Evolutionary conservation across 2,888 invertebrate genomes (phyloP).

Genomic region (Lithophane leautieri): DNA sequence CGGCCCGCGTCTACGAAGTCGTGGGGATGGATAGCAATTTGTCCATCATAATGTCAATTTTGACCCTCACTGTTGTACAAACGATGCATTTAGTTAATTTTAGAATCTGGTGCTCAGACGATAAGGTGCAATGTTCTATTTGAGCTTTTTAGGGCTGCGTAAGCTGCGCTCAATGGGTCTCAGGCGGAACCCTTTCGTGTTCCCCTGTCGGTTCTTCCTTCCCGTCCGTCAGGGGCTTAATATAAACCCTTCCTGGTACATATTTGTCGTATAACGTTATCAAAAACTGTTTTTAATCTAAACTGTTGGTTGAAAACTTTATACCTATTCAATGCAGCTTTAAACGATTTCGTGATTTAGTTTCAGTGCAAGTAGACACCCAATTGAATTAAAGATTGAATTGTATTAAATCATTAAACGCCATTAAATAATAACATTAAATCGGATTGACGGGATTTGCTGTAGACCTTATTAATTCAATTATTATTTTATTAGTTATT

Average conservation of each 20-base stretch:
- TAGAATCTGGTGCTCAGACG: background rate
- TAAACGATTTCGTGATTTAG: background rate
- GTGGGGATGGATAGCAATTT: slow-evolving; percentile 6
- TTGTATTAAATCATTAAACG: background rate
- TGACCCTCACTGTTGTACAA: background rate
- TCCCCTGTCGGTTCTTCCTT: slow-evolving; percentile 13
- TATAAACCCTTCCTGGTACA: slow-evolving; percentile 1
- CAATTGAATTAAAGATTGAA: background rate
- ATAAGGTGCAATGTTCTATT: slow-evolving; percentile 17
- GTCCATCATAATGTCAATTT: background rate
- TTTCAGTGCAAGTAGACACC: background rate
- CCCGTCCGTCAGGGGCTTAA: background rate
- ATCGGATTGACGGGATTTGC: background rate
- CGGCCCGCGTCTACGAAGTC: background rate
- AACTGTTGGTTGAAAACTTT: background rate
- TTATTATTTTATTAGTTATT: background rate
- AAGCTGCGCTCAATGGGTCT: background rate
- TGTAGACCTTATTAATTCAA: background rate
- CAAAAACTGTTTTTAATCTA: background rate
- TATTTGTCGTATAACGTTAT: background rate
- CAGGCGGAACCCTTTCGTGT: slow-evolving; percentile 21
- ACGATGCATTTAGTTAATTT: background rate
- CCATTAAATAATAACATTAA: background rate
- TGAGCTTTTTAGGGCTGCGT: background rate
- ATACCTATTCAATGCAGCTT: background rate